phyloP scores from a whole-genome alignment of 2,113 vertebrate genomes.

The Oryzias celebensis region DNA sequence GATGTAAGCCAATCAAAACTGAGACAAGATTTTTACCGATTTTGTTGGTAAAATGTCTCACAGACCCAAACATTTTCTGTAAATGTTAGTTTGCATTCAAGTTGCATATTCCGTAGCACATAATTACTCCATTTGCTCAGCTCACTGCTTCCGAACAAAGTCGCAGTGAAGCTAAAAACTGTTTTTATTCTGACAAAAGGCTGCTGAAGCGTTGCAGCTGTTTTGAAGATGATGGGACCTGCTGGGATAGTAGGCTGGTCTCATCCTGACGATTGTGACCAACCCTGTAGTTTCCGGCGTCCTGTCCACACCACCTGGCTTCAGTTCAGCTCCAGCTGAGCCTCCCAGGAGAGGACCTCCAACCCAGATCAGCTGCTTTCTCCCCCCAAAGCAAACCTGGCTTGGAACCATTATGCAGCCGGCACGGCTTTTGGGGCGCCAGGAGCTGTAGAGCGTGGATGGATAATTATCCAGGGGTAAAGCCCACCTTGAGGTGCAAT shows the following conservation, averaged over 20 bases:
- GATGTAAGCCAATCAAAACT: too few species aligned
- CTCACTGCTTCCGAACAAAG: conserved; percentile 59
- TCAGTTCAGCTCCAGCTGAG: conserved; percentile 39
- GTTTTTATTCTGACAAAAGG: conserved; percentile 51
- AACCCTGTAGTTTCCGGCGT: conserved; percentile 52
- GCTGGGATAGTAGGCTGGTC: conserved; percentile 36
- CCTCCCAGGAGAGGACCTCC: conserved; percentile 41
- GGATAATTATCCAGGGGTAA: conserved; percentile 65
- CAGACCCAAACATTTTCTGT: conserved; percentile 32
- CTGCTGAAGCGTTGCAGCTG: conserved; percentile 48
- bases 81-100: conserved; percentile 60
- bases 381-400: conserved; percentile 24
- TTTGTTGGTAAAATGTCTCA: conserved; percentile 23
- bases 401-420: conserved; percentile 32
- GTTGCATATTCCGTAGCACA: conserved; percentile 44
- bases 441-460: conserved; percentile 41
- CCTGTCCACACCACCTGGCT: conserved; percentile 61
- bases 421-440: conserved; percentile 37
- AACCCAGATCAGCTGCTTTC: conserved; percentile 38
- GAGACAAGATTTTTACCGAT: not conserved
- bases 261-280: conserved; percentile 24
- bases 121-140: conserved; percentile 59
- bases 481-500: conserved; percentile 66
- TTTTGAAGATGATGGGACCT: conserved; percentile 34
- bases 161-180: conserved; percentile 43